phyloP scores from a whole-genome alignment of 2,888 invertebrate species.

The Apotomis turbidana region DNA sequence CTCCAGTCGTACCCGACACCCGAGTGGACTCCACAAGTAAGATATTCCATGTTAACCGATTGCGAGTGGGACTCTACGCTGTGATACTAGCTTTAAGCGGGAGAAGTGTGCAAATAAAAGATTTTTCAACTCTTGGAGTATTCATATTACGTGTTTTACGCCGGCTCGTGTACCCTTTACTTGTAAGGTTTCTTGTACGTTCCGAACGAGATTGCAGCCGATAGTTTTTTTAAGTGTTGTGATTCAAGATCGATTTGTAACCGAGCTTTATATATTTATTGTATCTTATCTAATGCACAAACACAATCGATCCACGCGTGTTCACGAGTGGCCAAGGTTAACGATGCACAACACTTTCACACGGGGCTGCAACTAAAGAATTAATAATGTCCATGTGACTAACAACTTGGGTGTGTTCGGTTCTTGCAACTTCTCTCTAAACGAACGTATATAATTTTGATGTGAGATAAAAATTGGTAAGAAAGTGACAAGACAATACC shows the following conservation, averaged over 20 bases:
- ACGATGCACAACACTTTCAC: slow-evolving; percentile 30
- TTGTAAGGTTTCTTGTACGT: slow-evolving; percentile 46
- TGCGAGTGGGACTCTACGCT: slow-evolving; percentile 51
- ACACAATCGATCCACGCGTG: background rate
- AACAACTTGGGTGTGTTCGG: slow-evolving; percentile 34
- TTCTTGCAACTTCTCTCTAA: slow-evolving; percentile 50
- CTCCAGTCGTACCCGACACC: slow-evolving; percentile 42
- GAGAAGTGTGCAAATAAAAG: slow-evolving; percentile 75
- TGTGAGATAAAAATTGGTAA: background rate
- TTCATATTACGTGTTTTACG: slow-evolving; percentile 71
- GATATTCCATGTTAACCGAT: slow-evolving; percentile 66
- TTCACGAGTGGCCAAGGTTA: slow-evolving; percentile 24
- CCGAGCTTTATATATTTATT: background rate
- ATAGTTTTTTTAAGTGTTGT: slow-evolving; percentile 10
- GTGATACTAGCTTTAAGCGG: slow-evolving; percentile 72
- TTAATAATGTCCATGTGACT: slow-evolving; percentile 28
- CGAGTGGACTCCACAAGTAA: slow-evolving; percentile 71
- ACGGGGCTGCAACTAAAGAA: slow-evolving; percentile 24
- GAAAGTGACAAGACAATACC: background rate
- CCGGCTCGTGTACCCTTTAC: slow-evolving; percentile 67
- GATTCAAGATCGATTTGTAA: background rate
- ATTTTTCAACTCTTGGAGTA: slow-evolving; percentile 75
- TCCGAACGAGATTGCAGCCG: background rate
- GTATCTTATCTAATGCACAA: slow-evolving; percentile 8
- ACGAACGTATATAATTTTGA: background rate